A percentile compares a stretch with the other conserved stretches of the same genome.
Conservation (phyloP, 1,140 invertebrate species). For the Brachionus rotundiformis region DNA sequence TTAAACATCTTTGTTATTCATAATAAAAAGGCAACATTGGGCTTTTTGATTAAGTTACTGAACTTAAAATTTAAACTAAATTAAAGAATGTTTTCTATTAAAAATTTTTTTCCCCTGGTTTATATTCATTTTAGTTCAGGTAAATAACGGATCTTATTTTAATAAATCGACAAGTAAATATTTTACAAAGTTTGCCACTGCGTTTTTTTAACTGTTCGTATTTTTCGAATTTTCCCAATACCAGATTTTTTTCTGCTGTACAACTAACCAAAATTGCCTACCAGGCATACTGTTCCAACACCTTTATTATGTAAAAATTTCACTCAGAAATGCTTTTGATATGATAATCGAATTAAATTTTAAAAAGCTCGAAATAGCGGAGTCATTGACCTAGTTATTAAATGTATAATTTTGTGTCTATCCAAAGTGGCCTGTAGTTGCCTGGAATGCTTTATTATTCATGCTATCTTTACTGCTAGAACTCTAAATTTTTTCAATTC, state of each 20-base stretch:
- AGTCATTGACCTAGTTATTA: background rate
- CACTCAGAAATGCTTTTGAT: background rate
- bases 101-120: background rate
- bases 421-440: conserved; percentile 28
- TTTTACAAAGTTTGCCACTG: background rate
- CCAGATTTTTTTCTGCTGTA: background rate
- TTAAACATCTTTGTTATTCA: background rate
- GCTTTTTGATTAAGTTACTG: too few species aligned
- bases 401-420: conserved; percentile 32
- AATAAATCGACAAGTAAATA: background rate
- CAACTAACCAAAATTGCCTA: background rate
- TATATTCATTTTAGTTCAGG: background rate
- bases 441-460: conserved; percentile 29
- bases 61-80: too few species aligned
- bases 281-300: conserved; percentile 12
- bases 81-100: background rate
- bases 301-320: conserved; percentile 1
- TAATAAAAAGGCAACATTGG: background rate
- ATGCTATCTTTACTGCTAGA: conserved; percentile 12
- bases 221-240: conserved; percentile 23
- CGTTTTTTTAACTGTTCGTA: conserved; percentile 11
- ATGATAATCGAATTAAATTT: background rate
- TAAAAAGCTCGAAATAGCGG: background rate
- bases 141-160: background rate
- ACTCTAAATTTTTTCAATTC: too few species aligned